Evolutionary conservation across 2,113 vertebrate species (phyloP).

Genomic region (Hydrochoerus hydrochaeris): DNA sequence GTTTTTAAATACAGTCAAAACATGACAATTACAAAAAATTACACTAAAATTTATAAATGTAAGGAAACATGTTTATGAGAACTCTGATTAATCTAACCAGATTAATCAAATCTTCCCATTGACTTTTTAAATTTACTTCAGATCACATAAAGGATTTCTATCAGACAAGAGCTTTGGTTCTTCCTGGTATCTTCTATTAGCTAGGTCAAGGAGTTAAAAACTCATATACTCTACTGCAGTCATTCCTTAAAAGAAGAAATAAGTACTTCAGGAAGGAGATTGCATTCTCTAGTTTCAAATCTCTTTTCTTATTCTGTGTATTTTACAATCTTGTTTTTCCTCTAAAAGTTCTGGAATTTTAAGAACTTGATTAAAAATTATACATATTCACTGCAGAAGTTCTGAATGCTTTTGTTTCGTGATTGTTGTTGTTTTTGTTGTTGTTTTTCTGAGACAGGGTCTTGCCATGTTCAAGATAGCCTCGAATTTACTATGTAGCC

Average conservation of each 20-base stretch:
- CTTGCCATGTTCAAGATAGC: neutral
- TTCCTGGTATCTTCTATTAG: neutral
- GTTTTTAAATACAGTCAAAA: neutral
- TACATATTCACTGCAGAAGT: neutral
- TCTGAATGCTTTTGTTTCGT: neutral
- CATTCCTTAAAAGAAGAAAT: neutral
- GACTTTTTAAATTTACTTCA: conserved; percentile 20
- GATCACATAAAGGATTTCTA: conserved; percentile 10
- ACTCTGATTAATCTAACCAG: neutral
- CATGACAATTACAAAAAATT: neutral
- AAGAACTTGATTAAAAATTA: conserved; percentile 53
- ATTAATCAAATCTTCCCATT: neutral
- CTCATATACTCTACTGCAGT: neutral
- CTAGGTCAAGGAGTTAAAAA: neutral
- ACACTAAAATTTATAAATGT: neutral
- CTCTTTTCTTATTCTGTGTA: neutral
- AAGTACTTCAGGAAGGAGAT: neutral
- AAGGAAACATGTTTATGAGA: neutral
- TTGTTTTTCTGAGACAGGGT: neutral
- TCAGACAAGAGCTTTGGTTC: neutral
- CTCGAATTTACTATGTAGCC: neutral
- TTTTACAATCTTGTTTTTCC: neutral
- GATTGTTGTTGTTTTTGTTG: neutral
- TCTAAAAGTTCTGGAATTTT: neutral
- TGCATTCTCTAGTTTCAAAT: conserved; percentile 2